Base-by-base conservation (phyloP, 2,888 invertebrate genomes). In the Quadroppia sp. region DNA sequence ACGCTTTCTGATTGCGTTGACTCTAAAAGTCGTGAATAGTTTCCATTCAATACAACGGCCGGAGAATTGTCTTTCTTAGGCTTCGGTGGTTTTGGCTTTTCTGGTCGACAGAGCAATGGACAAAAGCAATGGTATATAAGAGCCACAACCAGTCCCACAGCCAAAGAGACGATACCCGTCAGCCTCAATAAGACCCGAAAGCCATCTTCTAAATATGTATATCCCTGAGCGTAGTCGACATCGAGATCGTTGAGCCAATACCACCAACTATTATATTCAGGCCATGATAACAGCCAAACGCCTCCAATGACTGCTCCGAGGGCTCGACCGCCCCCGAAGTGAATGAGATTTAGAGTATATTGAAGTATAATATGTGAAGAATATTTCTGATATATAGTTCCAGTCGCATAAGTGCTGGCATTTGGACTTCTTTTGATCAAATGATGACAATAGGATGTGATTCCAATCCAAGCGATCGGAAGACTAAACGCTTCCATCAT, bases 361-460 rank as follows among this genome's bases (percentile, higher is more conserved):
- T 77, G 77, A 72, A 77, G 75, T 30, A 72, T 76, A 32, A 78
- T 72, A 59, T 76, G 76, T 11, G 74, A 36, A 4, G 72, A 71
- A 61, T 71, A 71, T 25, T 70, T 71, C 45, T 74, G 74, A 71
- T 71, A 74, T 42, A 74, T 74, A 20, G 74, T 74, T 36, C 74
- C 74, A 23, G 71, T 74, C 1, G 74, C 74, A 23, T 74, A 74
- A n/a, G 71, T 74, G n/a, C 56, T 48, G 0, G 71, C 74, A 23
- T 74, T 74, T 36, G 74, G 74, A 74, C 74, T 74, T 25, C 74
- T 75, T 71, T 53, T 71, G 2, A 77, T 75, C 90, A 87, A 3
- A 86, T 84, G 59, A 88, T 84, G 50, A 89, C 77, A 76, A 13
- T 74, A 72, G 32, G 78, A 76, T 40, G 76, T 76, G 40, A 76